These are phyloP conservation scores for Pandemis heparana DNA, from an alignment of 2,888 invertebrate genomes.

Conservation along the genomic window DNA sequence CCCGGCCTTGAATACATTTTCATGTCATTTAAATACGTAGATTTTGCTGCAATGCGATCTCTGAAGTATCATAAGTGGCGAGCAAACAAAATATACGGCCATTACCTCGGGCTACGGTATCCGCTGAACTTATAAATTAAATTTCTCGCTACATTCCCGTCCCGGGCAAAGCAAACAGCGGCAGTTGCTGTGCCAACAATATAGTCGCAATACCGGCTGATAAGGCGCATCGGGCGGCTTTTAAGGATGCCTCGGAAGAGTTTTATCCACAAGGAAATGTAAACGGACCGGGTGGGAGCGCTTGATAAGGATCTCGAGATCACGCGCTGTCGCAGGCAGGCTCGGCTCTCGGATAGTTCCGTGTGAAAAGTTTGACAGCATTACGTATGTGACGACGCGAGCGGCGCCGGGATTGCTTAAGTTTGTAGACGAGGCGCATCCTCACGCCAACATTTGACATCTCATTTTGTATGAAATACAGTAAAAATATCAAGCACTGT, in stretches of 20 bases:
- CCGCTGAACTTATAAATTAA: constrained; percentile 43
- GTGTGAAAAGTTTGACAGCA: constrained; percentile 30
- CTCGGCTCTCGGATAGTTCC: constrained; percentile 34
- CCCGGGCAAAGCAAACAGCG: constrained; percentile 51
- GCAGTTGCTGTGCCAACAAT: constrained; percentile 43
- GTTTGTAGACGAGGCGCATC: constrained; percentile 38
- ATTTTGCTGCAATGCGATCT: constrained; percentile 6
- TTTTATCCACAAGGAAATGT: constrained; percentile 46
- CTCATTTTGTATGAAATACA: constrained; percentile 20
- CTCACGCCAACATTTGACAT: constrained; percentile 32
- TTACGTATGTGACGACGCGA: constrained; percentile 39
- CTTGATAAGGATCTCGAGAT: constrained; percentile 62
- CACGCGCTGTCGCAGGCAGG: constrained; percentile 51
- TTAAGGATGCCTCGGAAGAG: constrained; percentile 47
- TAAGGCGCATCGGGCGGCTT: constrained; percentile 56
- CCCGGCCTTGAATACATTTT: constrained; percentile 39
- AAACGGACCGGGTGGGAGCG: constrained; percentile 52
- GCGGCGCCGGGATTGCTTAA: constrained; percentile 37
- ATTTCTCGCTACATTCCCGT: constrained; percentile 43
- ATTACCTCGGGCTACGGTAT: constrained; percentile 35
- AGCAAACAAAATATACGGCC: constrained; percentile 36
- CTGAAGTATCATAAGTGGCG: constrained; percentile 26
- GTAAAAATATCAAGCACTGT: neutral
- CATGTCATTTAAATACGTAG: constrained; percentile 37
- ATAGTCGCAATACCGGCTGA: constrained; percentile 51